Percentiles rank a stretch among this genome's conserved stretches.
Conservation (phyloP, 1,140 invertebrate genomes). For the Cephus cinctus region DNA sequence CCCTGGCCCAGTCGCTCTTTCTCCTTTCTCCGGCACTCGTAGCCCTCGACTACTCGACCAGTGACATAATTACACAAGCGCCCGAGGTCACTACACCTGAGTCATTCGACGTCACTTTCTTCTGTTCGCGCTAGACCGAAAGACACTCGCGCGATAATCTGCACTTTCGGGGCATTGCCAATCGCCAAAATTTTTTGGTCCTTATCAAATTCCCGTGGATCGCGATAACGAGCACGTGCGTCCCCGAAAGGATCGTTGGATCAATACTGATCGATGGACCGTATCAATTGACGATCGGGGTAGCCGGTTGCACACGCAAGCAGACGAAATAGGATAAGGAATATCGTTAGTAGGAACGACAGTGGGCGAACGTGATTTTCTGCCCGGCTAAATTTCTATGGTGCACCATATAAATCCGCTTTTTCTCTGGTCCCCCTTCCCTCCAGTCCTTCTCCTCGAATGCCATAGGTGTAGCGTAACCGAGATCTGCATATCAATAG, state of each 20-base stretch:
- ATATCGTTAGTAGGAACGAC: no score
- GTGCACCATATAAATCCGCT: slow-evolving; percentile 19
- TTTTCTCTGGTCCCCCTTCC: slow-evolving; percentile 19
- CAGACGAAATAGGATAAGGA: no score
- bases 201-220: background rate
- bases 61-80: slow-evolving; percentile 42
- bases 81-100: slow-evolving; percentile 32
- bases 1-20: slow-evolving; percentile 3
- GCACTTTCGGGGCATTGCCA: slow-evolving; percentile 5
- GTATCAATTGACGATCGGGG: background rate
- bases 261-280: background rate
- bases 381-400: background rate
- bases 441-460: slow-evolving; percentile 13
- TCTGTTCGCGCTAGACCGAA: slow-evolving; percentile 17
- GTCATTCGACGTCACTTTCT: slow-evolving; percentile 31
- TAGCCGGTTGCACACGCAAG: background rate
- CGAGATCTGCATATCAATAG: slow-evolving; percentile 52
- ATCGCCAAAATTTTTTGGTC: background rate
- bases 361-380: background rate
- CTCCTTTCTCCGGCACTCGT: slow-evolving; percentile 19
- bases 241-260: background rate
- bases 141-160: background rate
- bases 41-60: slow-evolving; percentile 19
- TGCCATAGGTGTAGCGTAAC: slow-evolving; percentile 48
- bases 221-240: background rate